Conservation (phyloP, 2,797 vertebrate genomes). For the Poecilia wingei region DNA sequence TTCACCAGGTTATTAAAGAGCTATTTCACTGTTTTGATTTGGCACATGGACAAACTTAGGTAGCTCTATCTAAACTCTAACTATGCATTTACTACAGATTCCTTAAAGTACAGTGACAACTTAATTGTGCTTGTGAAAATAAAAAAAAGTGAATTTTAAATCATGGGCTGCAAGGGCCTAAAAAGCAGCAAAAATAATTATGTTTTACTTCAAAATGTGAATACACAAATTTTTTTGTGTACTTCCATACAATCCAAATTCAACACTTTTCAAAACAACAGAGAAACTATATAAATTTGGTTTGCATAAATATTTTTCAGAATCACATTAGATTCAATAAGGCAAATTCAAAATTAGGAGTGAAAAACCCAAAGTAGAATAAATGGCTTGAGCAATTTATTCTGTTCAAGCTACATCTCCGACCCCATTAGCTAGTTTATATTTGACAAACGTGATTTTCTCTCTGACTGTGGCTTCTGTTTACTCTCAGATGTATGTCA, state of each 20-base stretch:
- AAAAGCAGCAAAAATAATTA: not conserved
- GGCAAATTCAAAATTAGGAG: not conserved
- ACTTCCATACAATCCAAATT: not conserved
- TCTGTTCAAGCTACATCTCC: constrained; percentile 16
- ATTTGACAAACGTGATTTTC: constrained; percentile 41
- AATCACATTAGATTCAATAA: not conserved
- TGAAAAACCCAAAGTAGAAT: not conserved
- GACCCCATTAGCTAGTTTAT: constrained; percentile 26
- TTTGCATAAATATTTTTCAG: not conserved
- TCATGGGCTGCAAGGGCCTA: not conserved
- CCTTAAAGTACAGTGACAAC: not conserved
- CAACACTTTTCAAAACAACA: not conserved
- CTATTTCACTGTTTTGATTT: not conserved
- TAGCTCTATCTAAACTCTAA: not conserved
- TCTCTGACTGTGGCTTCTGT: constrained; percentile 50
- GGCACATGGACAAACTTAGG: not conserved
- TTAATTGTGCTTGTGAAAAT: not conserved
- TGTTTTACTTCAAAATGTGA: not conserved
- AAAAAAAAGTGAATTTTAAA: not conserved
- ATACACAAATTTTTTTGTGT: not conserved
- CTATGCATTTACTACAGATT: not conserved
- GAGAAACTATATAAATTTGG: not conserved
- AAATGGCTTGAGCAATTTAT: not conserved
- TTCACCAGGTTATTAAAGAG: not conserved
- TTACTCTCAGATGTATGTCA: constrained; percentile 62